phyloP scores from a whole-genome alignment of 2,113 vertebrate species.

The Anarhynchus alexandrinus region DNA sequence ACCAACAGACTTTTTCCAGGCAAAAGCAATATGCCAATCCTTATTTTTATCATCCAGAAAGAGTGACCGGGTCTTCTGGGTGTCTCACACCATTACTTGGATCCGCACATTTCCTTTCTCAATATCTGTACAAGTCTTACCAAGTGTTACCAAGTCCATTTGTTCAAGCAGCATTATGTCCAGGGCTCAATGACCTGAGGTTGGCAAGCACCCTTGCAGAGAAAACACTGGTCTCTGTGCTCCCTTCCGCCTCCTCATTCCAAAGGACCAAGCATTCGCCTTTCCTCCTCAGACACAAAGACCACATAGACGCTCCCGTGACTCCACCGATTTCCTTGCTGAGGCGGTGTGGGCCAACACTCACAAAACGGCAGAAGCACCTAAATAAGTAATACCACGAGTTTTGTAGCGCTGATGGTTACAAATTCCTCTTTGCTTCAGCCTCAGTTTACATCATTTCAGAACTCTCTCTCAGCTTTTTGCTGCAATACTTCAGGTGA shows the following conservation, averaged over 20 bases:
- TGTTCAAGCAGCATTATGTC: neutral
- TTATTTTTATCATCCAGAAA: neutral
- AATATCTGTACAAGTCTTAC: neutral
- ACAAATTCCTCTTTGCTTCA: neutral
- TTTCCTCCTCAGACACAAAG: neutral
- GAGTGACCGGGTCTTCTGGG: neutral
- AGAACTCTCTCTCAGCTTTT: neutral
- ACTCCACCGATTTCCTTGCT: neutral
- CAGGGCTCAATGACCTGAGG: neutral
- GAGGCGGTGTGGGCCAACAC: fast-evolving
- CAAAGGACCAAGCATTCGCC: neutral
- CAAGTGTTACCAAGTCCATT: neutral
- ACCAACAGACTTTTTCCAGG: neutral
- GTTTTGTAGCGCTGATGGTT: neutral
- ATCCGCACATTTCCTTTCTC: neutral
- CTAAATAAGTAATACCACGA: neutral
- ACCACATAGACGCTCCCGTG: neutral
- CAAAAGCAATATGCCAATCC: neutral
- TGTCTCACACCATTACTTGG: neutral
- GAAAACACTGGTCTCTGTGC: neutral
- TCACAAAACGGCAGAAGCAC: neutral
- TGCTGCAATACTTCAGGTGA: neutral
- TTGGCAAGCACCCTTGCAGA: neutral
- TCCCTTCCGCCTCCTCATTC: neutral
- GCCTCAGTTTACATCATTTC: neutral